phyloP scores from a whole-genome alignment of 2,113 vertebrate genomes.

The Phylloscopus whistleri region DNA sequence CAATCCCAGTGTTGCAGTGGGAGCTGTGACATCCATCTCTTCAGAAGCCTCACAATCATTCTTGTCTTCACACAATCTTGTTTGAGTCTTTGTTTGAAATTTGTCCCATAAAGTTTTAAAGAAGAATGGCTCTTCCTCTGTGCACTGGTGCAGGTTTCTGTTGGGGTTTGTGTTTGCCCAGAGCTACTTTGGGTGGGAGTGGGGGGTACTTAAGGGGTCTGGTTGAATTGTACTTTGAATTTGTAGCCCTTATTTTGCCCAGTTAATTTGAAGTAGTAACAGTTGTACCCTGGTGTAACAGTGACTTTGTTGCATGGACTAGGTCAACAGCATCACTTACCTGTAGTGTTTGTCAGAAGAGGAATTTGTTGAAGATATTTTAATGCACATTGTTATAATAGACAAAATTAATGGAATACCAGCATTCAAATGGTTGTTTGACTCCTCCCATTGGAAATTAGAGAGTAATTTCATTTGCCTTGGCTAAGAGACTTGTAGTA shows the following conservation, averaged over 20 bases:
- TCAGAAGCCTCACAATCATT: not conserved
- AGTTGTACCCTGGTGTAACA: not conserved
- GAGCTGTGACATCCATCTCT: not conserved
- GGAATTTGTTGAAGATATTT: not conserved
- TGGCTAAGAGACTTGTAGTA: not conserved
- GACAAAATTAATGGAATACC: not conserved
- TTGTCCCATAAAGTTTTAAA: not conserved
- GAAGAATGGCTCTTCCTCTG: not conserved
- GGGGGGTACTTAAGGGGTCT: not conserved
- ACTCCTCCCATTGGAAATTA: not conserved
- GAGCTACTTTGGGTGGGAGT: not conserved
- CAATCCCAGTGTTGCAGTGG: not conserved
- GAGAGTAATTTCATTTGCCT: not conserved
- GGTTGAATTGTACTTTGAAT: slow-evolving; percentile 7
- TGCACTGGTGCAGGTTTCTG: not conserved
- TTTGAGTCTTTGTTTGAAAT: not conserved
- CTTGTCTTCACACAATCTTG: not conserved
- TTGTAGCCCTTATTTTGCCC: slow-evolving; percentile 64
- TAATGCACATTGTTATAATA: not conserved
- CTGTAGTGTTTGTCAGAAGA: not conserved
- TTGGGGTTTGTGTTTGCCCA: not conserved
- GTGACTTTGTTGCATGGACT: not conserved
- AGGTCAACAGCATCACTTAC: not conserved
- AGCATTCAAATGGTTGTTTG: not conserved
- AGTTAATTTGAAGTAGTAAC: not conserved